A percentile compares a stretch with the other conserved stretches of the same genome.
Evolutionary conservation across 2,888 invertebrate genomes (phyloP).

Genomic region (Parasteatoda lunata): DNA sequence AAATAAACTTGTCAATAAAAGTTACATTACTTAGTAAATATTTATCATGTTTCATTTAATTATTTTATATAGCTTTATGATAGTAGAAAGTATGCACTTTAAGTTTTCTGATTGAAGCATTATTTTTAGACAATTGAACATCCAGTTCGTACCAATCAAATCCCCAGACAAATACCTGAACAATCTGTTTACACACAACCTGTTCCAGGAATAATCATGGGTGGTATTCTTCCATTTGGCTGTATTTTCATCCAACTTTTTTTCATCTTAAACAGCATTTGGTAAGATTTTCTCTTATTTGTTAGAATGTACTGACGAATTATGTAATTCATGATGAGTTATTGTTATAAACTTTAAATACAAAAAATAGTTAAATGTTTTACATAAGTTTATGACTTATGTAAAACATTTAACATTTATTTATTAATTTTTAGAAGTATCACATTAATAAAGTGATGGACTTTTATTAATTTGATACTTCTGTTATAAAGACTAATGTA

Average conservation of each 20-base stretch:
- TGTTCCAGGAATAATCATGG: slow-evolving; percentile 96
- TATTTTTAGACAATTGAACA: slow-evolving; percentile 89
- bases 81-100: background rate
- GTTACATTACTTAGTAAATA: too few relatives aligned
- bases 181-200: slow-evolving; percentile 97
- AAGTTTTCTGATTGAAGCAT: background rate
- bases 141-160: slow-evolving; percentile 98
- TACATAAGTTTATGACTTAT: too few relatives aligned
- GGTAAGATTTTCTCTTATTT: slow-evolving; percentile 79
- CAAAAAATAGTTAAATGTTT: too few relatives aligned
- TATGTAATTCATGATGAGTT: background rate
- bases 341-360: too few relatives aligned
- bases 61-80: background rate
- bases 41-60: too few relatives aligned
- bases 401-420: too few relatives aligned
- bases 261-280: slow-evolving; percentile 98
- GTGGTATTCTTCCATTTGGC: slow-evolving; percentile 97
- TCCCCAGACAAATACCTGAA: slow-evolving; percentile 98
- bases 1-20: too few relatives aligned
- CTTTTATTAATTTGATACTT: too few relatives aligned
- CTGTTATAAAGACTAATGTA: too few relatives aligned
- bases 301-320: background rate
- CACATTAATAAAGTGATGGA: too few relatives aligned
- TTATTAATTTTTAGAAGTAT: too few relatives aligned
- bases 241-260: slow-evolving; percentile 99